phyloP scores from a whole-genome alignment of 2,113 vertebrate genomes.

The Gymnorhina tibicen region DNA sequence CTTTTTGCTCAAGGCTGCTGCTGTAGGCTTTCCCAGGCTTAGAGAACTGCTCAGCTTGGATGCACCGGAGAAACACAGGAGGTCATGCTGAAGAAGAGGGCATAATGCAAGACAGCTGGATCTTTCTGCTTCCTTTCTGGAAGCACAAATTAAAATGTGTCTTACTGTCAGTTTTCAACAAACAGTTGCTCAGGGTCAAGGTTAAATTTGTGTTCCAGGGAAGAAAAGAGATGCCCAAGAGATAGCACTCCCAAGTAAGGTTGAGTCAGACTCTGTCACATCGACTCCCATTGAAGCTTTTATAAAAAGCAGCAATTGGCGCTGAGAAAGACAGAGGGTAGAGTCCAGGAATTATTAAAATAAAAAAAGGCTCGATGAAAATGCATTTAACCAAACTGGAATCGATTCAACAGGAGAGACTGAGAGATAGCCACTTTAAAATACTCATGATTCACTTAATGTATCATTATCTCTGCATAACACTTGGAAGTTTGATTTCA shows the following conservation, averaged over 20 bases:
- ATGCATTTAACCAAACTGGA: not conserved
- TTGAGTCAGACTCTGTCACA: not conserved
- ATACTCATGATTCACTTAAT: not conserved
- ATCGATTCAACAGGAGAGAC: not conserved
- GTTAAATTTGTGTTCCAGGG: not conserved
- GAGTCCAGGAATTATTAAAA: not conserved
- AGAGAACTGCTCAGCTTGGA: not conserved
- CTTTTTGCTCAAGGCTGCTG: not conserved
- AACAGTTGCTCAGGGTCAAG: not conserved
- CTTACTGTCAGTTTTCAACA: not conserved
- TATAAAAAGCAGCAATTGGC: not conserved
- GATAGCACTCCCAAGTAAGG: not conserved
- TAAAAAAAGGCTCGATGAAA: not conserved
- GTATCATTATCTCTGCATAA: not conserved
- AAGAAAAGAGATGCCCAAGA: not conserved
- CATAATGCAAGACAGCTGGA: not conserved
- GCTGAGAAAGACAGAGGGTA: not conserved
- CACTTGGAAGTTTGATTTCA: constrained; percentile 18
- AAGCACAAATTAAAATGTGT: not conserved
- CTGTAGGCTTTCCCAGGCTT: not conserved
- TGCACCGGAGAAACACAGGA: not conserved
- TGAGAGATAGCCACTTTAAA: not conserved
- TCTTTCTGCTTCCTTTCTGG: not conserved
- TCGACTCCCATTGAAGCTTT: not conserved
- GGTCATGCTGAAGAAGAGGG: not conserved